Conservation (phyloP, 2,797 vertebrate species). For the Poeciliopsis presidionis region DNA sequence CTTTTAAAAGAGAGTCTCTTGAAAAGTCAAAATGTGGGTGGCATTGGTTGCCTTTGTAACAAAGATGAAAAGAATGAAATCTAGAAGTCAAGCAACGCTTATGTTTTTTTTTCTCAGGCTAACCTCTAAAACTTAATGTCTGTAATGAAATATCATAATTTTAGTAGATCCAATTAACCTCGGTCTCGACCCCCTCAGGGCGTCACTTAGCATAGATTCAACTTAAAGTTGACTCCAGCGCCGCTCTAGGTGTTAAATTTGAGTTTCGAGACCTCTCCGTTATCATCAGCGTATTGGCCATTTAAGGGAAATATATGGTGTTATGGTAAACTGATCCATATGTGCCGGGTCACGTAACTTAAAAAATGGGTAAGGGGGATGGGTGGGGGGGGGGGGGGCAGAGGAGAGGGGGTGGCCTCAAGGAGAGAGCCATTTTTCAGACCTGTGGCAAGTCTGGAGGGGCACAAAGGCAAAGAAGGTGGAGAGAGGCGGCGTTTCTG, state of each 20-base stretch:
- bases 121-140: conserved; percentile 70
- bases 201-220: conserved; percentile 76
- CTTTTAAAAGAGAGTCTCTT: not conserved
- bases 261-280: conserved; percentile 37
- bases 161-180: conserved; percentile 79
- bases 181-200: conserved; percentile 75
- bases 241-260: conserved; percentile 59
- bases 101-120: conserved; percentile 70
- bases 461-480: conserved; percentile 17
- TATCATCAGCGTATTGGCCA: conserved; percentile 7
- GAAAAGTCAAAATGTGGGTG: not conserved
- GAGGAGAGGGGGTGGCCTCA: not conserved
- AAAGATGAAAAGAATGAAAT: conserved; percentile 17
- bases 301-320: conserved; percentile 13
- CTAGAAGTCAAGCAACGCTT: conserved; percentile 46
- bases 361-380: not conserved
- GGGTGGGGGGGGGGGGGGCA: too few species aligned
- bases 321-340: conserved; percentile 25
- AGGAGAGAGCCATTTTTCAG: conserved; percentile 56
- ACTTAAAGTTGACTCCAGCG: conserved; percentile 57
- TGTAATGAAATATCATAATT: conserved; percentile 77
- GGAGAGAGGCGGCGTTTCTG: conserved; percentile 46
- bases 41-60: conserved; percentile 4
- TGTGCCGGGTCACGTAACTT: conserved; percentile 9
- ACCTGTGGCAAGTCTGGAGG: conserved; percentile 35